A percentile compares a stretch with the other conserved stretches of the same genome.
phyloP scores from a whole-genome alignment of 2,888 invertebrate species.

The Himalopsyche kuldschensis region DNA sequence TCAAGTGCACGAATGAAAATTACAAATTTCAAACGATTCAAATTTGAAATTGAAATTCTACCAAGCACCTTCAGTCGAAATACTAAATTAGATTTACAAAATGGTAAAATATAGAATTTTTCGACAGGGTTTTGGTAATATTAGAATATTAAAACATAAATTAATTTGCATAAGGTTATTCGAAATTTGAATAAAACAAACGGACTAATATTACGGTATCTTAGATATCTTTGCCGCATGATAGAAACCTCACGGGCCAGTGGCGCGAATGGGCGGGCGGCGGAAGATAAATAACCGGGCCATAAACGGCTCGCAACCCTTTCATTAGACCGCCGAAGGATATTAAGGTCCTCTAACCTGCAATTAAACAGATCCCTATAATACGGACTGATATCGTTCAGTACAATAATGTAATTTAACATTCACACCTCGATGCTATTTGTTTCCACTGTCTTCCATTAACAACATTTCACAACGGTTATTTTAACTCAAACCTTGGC shows the following conservation, averaged over 20 bases:
- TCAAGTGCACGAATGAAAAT: too few relatives aligned
- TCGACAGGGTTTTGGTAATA: too few relatives aligned
- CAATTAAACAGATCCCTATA: slow-evolving; percentile 25
- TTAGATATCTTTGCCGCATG: neutral
- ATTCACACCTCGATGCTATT: neutral
- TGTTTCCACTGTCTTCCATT: too few relatives aligned
- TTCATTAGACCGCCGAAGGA: slow-evolving; percentile 25
- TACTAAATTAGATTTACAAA: too few relatives aligned
- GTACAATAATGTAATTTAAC: neutral
- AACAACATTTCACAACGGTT: too few relatives aligned
- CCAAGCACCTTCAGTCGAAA: too few relatives aligned
- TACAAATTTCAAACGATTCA: too few relatives aligned
- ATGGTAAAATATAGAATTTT: too few relatives aligned
- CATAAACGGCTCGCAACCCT: slow-evolving; percentile 23
- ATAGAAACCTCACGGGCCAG: neutral
- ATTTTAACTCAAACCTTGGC: too few relatives aligned
- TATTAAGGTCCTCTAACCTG: slow-evolving; percentile 22
- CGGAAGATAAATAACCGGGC: slow-evolving; percentile 24
- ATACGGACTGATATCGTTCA: neutral
- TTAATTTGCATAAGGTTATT: neutral
- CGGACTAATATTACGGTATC: neutral
- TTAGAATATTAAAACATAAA: too few relatives aligned
- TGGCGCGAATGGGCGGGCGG: neutral
- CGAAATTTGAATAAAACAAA: neutral
- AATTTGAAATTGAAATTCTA: too few relatives aligned